A percentile compares a stretch with the other conserved stretches of the same genome.
These are phyloP conservation scores for Andrena praecox DNA, from an alignment of 2,888 invertebrate species.

Conservation along the genomic window DNA sequence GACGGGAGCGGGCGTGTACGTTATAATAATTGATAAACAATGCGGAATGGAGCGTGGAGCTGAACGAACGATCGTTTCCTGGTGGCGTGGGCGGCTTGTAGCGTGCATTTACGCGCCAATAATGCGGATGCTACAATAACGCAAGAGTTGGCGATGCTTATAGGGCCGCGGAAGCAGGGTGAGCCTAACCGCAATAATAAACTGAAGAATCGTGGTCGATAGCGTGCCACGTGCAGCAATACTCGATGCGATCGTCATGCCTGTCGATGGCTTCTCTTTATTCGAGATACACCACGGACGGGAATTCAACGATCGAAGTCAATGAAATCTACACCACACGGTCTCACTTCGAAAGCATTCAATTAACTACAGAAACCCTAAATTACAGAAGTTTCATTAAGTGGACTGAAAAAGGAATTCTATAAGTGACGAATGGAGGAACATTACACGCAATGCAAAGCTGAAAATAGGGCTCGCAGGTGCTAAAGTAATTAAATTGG, in stretches of 20 bases:
- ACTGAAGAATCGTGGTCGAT: constrained; percentile 46
- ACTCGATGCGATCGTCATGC: constrained; percentile 29
- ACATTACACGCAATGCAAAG: no score
- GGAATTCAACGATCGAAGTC: not conserved
- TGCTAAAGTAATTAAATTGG: no score
- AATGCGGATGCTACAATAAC: constrained; percentile 65
- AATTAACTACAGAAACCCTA: no score
- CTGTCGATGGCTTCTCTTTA: constrained; percentile 40
- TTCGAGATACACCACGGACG: not conserved
- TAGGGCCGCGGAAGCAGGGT: constrained; percentile 55
- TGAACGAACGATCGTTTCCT: constrained; percentile 67
- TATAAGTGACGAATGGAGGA: no score
- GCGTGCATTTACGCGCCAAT: constrained; percentile 63
- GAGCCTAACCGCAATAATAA: constrained; percentile 61
- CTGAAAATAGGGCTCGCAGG: no score
- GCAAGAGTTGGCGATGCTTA: constrained; percentile 54
- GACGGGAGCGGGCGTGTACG: constrained; percentile 57
- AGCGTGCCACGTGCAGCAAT: constrained; percentile 38
- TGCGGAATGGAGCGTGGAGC: constrained; percentile 68
- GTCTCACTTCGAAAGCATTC: no score
- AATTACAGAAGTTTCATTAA: not conserved
- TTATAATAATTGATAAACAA: constrained; percentile 77
- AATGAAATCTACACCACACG: not conserved
- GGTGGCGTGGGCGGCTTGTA: constrained; percentile 73
- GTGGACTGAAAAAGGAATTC: not conserved